phyloP scores from a whole-genome alignment of 92 coral and sea anemone genomes.

The Bergia puertoricense region DNA sequence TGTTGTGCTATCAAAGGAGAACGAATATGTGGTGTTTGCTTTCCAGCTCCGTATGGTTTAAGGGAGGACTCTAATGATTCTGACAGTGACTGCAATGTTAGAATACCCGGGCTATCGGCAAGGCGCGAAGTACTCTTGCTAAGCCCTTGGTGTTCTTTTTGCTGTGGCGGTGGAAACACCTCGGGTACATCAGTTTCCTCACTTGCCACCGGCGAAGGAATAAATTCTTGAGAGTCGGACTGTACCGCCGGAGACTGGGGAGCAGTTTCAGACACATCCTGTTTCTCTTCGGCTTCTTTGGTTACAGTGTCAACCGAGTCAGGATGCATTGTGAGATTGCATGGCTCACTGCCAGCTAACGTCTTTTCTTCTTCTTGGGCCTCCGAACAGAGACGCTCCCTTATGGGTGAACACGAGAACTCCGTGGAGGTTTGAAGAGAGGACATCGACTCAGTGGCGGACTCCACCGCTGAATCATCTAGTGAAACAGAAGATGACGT shows the following conservation, averaged over 20 bases:
- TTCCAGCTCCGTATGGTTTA: slow-evolving; percentile 46
- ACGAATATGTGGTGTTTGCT: slow-evolving; percentile 80
- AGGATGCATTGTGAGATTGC: not conserved
- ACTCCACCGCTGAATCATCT: slow-evolving; percentile 70
- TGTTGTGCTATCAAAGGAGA: slow-evolving; percentile 79
- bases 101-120: slow-evolving; percentile 48
- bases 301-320: slow-evolving; percentile 9
- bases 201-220: not conserved
- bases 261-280: not conserved
- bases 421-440: slow-evolving; percentile 49
- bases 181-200: not conserved
- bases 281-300: not conserved
- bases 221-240: not conserved
- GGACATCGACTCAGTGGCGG: slow-evolving; percentile 49
- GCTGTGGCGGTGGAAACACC: not conserved
- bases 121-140: not conserved
- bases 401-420: slow-evolving; percentile 44
- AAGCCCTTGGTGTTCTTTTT: not conserved
- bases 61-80: slow-evolving; percentile 63
- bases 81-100: slow-evolving; percentile 57
- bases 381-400: slow-evolving; percentile 34
- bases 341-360: not conserved
- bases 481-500: slow-evolving; percentile 64
- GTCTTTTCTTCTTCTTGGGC: not conserved
- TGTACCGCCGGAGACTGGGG: not conserved